These are phyloP conservation scores for Psilopogon haemacephalus DNA, from an alignment of 2,113 vertebrate species.

Conservation along the genomic window DNA sequence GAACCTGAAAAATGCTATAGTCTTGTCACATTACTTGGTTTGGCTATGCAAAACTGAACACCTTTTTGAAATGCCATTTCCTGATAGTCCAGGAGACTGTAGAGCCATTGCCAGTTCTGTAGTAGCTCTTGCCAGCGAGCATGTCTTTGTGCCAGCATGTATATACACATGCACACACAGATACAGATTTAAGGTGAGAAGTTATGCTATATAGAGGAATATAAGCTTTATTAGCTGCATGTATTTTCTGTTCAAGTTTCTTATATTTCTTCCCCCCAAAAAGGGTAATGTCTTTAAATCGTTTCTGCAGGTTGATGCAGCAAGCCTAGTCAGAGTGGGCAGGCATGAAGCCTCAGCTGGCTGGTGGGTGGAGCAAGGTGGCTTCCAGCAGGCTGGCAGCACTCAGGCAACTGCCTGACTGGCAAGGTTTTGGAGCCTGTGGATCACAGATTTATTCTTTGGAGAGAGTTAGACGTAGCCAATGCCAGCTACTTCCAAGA, in stretches of 20 bases:
- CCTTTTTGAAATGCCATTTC: neutral
- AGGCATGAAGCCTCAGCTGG: neutral
- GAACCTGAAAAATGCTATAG: neutral
- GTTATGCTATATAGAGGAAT: neutral
- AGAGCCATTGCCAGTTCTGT: neutral
- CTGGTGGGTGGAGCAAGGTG: neutral
- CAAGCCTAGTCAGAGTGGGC: neutral
- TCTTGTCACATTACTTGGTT: neutral
- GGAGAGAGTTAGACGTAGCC: neutral
- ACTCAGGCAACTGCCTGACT: fast-evolving
- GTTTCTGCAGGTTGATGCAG: neutral
- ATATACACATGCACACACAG: no score
- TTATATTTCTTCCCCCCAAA: neutral
- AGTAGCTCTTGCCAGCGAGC: neutral
- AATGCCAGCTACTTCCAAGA: neutral
- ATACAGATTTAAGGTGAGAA: neutral
- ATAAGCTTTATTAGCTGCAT: neutral
- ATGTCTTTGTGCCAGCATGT: neutral
- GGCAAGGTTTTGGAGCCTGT: neutral
- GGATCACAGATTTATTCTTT: fast-evolving
- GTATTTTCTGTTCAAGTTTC: neutral
- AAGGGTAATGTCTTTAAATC: neutral
- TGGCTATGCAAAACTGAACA: neutral
- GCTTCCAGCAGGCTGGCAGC: neutral
- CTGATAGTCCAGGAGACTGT: neutral